Evolutionary conservation across 1,140 invertebrate genomes (phyloP).

Genomic region (Parapsyche elsis): DNA sequence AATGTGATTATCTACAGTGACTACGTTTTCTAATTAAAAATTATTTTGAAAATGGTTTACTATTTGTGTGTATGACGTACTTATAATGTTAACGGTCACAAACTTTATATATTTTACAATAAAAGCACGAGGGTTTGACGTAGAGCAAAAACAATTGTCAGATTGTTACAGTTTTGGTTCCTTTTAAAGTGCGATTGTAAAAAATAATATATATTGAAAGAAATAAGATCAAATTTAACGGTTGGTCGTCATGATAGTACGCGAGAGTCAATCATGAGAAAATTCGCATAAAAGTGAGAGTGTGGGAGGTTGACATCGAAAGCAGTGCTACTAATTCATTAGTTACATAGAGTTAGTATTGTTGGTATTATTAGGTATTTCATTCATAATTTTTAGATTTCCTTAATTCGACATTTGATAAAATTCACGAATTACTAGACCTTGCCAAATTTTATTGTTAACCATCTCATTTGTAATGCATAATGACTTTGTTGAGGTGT

Average conservation of each 20-base stretch:
- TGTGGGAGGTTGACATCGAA: neutral
- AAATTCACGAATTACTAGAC: neutral
- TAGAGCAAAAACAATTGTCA: constrained; percentile 39
- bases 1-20: too few relatives aligned
- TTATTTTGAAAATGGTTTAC: neutral
- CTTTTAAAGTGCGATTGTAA: constrained; percentile 30
- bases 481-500: too few relatives aligned
- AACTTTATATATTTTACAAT: constrained; percentile 7
- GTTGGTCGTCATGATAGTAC: constrained; percentile 14
- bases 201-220: constrained; percentile 6
- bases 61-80: neutral
- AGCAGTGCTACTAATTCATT: too few relatives aligned
- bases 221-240: constrained; percentile 38
- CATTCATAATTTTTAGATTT: too few relatives aligned
- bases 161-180: constrained; percentile 20
- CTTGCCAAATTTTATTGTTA: neutral
- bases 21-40: too few relatives aligned
- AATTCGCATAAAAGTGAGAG: constrained; percentile 2
- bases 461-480: neutral
- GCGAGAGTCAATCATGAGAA: constrained; percentile 1
- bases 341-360: too few relatives aligned
- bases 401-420: too few relatives aligned
- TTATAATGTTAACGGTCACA: too few relatives aligned
- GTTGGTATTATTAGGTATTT: too few relatives aligned
- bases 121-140: neutral